Base-by-base conservation (phyloP, 53 echinoderm and acorn worm genomes). In the Holothuria scabra region DNA sequence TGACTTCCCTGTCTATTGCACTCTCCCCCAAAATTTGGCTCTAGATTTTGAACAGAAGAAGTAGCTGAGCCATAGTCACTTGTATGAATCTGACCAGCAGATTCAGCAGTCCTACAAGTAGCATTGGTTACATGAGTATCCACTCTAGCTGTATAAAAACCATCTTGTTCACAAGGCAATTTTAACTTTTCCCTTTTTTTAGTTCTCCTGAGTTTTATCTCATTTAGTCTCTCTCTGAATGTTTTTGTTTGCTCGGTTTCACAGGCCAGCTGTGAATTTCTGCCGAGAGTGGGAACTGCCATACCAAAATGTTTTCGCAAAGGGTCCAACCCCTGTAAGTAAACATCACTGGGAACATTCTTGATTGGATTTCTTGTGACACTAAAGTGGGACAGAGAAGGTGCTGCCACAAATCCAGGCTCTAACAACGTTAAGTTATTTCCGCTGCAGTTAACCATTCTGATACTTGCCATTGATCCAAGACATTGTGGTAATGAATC, bases 51-150 rank as follows among this genome's bases (percentile, higher is more conserved):
- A 71, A 87, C 74, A 32, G 96, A 96, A 46, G 90, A 87, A 2
- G 90, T 81, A 67, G 86, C 90, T 0, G 97, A 94, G 13, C 92
- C 97, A 92, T 97, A 97, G 60, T 97, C 94, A 84, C 97, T 97
- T 1, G 97, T 97, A 22, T 93, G 89, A 22, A 91, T 65, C 60
- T 89, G 91, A 37, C 92, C 83, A 33, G 93, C 95, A 25, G 83
- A 86, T 60, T 68, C 90, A 2, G 86, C 58, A 28, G 41, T 8
- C 41, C 41, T 41, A 6, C 30, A 52, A 2, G 52, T 52, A 14
- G 18, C 5, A 52, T 52, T 16, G 18, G 52, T 14, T 8, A 52
- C 14, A 52, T 18, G 18, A 18, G 16, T 52, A 14, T 52, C 8
- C 14, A 3, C 18, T 52, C 18, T 52, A 18, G 52, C 18, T 14